Base-by-base conservation (phyloP, 1,140 invertebrate species). In the Drosophila tristis region DNA sequence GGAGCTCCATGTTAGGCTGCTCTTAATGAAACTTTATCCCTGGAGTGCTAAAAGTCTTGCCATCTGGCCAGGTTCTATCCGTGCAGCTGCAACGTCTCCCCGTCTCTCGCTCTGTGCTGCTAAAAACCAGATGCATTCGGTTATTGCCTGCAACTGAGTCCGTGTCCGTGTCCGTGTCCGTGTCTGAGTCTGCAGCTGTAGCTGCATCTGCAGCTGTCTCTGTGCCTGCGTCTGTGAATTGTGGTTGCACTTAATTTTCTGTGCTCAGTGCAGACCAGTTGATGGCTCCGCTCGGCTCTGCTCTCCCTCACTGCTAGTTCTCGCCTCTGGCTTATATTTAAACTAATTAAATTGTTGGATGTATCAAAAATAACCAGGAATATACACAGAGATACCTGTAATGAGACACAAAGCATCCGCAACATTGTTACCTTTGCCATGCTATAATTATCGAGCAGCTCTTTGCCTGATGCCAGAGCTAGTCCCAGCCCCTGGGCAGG, bases 1-100 rank as follows among this genome's bases (percentile, higher is more conserved):
- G 51, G 68, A 61, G 47, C 62, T 75, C 29, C 61, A 62, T 78
- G 74, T 74, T 80, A 63, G 74, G 50, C 67, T 73, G 72, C 72
- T 89, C 68, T 82, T 89, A 89, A 89, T 89, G 84, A 89, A 89
- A 89, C 84, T 89, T 89, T 89, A 89, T 89, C 80, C 85, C 84
- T 72, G 75, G 76, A 84, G 84, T 87, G 84, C 78, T 77, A 89
- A 89, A 76, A 82, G 82, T 89, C 72, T 80, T 73, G 75, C 84
- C 84, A 89, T 73, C 53, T 87, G 78, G 51, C 71, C 68, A n/a
- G 23, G 8, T 39, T 60, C 71, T 53, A 62, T 45, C 60, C 68
- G 7, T 47, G 53, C 71, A 65, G 66, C 58, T 55, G 59, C 59
- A 65, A 45, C 42, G 13, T 61, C 11, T 57, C 51, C 16, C 50